phyloP scores from a whole-genome alignment of 1,140 invertebrate species.

The Drosophila carrolli region DNA sequence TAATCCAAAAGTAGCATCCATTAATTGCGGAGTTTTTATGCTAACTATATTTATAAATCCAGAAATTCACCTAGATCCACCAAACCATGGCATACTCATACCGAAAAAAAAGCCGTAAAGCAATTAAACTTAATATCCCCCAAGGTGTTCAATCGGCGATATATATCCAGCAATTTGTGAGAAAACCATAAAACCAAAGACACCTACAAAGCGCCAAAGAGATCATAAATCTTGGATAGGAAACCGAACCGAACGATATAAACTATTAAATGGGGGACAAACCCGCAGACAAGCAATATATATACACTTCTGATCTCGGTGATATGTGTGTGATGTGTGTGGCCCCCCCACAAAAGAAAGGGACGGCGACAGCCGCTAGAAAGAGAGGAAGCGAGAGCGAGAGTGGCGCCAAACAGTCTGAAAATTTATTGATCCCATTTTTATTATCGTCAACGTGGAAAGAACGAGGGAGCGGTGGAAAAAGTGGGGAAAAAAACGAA shows the following conservation, averaged over 20 bases:
- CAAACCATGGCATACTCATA: not conserved
- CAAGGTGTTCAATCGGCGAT: slow-evolving; percentile 1
- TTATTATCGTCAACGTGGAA: slow-evolving; percentile 63
- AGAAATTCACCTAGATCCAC: too few relatives aligned
- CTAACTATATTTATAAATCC: too few relatives aligned
- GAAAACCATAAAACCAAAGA: slow-evolving; percentile 2
- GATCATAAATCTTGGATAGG: slow-evolving; percentile 8
- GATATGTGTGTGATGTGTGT: not conserved
- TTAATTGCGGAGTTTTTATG: too few relatives aligned
- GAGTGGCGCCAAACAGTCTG: slow-evolving; percentile 78
- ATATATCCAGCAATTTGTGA: not conserved
- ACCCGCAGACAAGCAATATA: slow-evolving; percentile 2
- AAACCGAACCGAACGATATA: slow-evolving; percentile 2
- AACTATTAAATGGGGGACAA: slow-evolving; percentile 8
- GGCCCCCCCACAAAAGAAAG: slow-evolving; percentile 12
- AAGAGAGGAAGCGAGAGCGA: not conserved
- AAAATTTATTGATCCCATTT: slow-evolving; percentile 78
- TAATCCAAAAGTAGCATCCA: too few relatives aligned
- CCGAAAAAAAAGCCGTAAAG: not conserved
- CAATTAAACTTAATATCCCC: slow-evolving; percentile 10
- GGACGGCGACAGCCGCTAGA: not conserved
- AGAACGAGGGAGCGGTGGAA: slow-evolving; percentile 3
- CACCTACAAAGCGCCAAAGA: slow-evolving; percentile 7
- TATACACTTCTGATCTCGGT: slow-evolving; percentile 8
- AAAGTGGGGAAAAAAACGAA: not conserved